A percentile compares a stretch with the other conserved stretches of the same genome.
These are phyloP conservation scores for Oryzias melastigma DNA, from an alignment of 2,113 vertebrate genomes.

Conservation along the genomic window DNA sequence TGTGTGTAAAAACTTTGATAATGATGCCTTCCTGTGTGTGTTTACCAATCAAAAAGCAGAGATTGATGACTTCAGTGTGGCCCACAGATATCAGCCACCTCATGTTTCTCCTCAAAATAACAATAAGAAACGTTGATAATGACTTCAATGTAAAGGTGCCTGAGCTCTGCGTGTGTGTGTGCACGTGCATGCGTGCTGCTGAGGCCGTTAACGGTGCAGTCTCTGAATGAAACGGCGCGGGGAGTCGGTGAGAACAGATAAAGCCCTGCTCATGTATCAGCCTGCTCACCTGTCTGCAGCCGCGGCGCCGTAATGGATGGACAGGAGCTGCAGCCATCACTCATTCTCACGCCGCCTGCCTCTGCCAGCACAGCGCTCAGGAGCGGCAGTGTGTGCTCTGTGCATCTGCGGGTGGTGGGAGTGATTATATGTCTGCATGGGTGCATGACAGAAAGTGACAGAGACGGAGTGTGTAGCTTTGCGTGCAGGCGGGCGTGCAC, in stretches of 20 bases:
- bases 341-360: conserved; percentile 60
- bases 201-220: conserved; percentile 43
- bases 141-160: conserved; percentile 46
- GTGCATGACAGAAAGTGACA: conserved; percentile 59
- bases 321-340: conserved; percentile 61
- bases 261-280: conserved; percentile 74
- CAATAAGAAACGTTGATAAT: conserved; percentile 36
- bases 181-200: background rate
- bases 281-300: conserved; percentile 72
- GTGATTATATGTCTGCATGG: conserved; percentile 66
- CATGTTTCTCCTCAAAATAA: conserved; percentile 38
- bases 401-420: conserved; percentile 47
- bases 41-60: conserved; percentile 38
- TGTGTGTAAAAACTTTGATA: conserved; percentile 4
- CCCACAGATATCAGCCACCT: conserved; percentile 41
- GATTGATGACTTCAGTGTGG: conserved; percentile 30
- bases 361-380: conserved; percentile 6
- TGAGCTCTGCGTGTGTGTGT: conserved; percentile 14
- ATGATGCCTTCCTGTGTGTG: conserved; percentile 13
- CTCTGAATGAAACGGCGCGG: conserved; percentile 55
- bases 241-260: conserved; percentile 70
- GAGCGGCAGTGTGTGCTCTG: conserved; percentile 13
- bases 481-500: conserved; percentile 11
- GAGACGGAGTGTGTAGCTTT: conserved; percentile 45
- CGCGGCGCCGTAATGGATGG: conserved; percentile 66